Evolutionary conservation across 2,888 invertebrate species (phyloP).

Genomic region (Andrena haemorrhoa): DNA sequence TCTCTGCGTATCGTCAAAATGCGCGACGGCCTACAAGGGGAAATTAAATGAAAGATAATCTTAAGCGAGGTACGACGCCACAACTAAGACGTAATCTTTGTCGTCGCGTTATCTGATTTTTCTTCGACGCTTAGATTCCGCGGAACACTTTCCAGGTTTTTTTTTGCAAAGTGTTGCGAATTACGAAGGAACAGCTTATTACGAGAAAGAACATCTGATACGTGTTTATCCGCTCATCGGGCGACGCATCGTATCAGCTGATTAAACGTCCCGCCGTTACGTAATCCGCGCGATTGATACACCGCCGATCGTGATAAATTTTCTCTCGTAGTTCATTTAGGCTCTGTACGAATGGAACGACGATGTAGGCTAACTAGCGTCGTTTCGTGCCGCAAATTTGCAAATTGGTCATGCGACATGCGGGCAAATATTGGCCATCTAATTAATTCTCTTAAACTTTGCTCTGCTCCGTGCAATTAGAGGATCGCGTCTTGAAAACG

Average conservation of each 20-base stretch:
- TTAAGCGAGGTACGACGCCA: neutral
- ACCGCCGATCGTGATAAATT: slow-evolving; percentile 56
- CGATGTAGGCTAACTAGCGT: neutral
- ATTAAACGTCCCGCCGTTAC: slow-evolving; percentile 66
- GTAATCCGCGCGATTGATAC: slow-evolving; percentile 64
- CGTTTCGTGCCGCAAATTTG: slow-evolving; percentile 22
- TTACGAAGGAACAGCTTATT: neutral
- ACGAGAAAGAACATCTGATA: slow-evolving; percentile 56
- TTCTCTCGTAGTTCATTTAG: slow-evolving; percentile 13
- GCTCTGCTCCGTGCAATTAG: too few species aligned
- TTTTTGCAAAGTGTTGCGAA: neutral
- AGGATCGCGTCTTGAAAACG: too few species aligned
- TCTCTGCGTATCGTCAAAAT: too few species aligned
- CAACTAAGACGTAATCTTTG: neutral
- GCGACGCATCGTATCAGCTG: slow-evolving; percentile 63
- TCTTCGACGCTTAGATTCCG: neutral
- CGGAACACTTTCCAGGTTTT: neutral
- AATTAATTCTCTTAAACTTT: neutral
- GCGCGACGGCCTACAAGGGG: neutral
- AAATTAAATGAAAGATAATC: neutral
- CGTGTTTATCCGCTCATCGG: slow-evolving; percentile 54
- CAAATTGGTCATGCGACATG: slow-evolving; percentile 5
- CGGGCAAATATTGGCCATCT: slow-evolving; percentile 16
- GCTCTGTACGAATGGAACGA: slow-evolving; percentile 4
- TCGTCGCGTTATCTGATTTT: slow-evolving; percentile 6